Evolutionary conservation across 2,888 invertebrate genomes (phyloP).

Genomic region (Pristionchus arcanus): DNA sequence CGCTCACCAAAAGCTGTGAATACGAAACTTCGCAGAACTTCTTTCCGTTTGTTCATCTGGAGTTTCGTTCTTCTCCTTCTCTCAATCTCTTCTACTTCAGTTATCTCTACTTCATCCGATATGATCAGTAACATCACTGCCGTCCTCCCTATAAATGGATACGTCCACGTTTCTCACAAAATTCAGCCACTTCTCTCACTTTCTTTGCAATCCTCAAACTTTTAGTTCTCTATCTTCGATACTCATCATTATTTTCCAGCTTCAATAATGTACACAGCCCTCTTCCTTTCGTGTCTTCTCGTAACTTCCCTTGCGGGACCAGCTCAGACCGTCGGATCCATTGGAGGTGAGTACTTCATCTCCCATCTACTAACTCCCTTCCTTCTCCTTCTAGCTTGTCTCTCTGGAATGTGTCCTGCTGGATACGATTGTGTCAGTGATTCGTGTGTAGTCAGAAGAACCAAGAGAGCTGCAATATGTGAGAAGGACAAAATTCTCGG

Average conservation of each 20-base stretch:
- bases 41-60: not conserved
- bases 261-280: not conserved
- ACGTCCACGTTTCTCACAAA: not conserved
- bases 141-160: not conserved
- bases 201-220: not conserved
- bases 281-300: slow-evolving; percentile 41
- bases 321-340: not conserved
- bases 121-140: not conserved
- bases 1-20: not conserved
- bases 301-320: slow-evolving; percentile 28
- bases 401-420: slow-evolving; percentile 44
- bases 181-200: not conserved
- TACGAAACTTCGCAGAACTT: not conserved
- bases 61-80: slow-evolving; percentile 1
- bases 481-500: not conserved
- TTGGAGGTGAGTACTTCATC: not conserved
- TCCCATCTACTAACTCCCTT: not conserved
- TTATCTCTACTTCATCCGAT: slow-evolving; percentile 1
- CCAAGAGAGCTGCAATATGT: slow-evolving; percentile 30
- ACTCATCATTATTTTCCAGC: not conserved
- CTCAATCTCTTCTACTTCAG: not conserved
- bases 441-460: slow-evolving; percentile 32
- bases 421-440: slow-evolving; percentile 40
- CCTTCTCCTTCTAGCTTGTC: not conserved
- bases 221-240: not conserved